phyloP scores from a whole-genome alignment of 2,797 vertebrate genomes.

The Halcyon badia region DNA sequence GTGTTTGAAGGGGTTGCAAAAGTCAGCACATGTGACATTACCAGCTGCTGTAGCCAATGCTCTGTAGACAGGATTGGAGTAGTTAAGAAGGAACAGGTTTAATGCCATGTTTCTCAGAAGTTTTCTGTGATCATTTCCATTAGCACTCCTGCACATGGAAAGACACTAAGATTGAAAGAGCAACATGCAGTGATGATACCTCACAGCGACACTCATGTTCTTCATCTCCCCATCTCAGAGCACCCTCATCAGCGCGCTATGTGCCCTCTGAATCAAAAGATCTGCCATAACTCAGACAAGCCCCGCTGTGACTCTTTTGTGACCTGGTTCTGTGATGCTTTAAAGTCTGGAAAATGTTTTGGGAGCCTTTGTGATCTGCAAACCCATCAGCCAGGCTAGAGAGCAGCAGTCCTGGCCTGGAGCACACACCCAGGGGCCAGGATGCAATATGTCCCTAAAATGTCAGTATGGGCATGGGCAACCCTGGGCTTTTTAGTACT shows the following conservation, averaged over 20 bases:
- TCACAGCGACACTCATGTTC: not conserved
- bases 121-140: not conserved
- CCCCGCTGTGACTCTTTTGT: not conserved
- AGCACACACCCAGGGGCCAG: not conserved
- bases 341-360: not conserved
- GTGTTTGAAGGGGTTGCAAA: not conserved
- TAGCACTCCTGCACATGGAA: fast-evolving
- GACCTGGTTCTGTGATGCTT: not conserved
- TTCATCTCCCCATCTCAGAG: not conserved
- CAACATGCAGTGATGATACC: fast-evolving
- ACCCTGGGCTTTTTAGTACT: not conserved
- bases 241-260: not conserved
- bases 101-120: not conserved
- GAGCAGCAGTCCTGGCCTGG: not conserved
- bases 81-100: not conserved
- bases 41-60: not conserved
- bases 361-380: not conserved
- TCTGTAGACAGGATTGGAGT: not conserved
- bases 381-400: not conserved
- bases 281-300: not conserved
- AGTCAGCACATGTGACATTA: not conserved
- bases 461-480: not conserved
- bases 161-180: fast-evolving
- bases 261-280: not conserved
- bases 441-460: not conserved